A percentile compares a stretch with the other conserved stretches of the same genome.
Conservation (phyloP, 2,888 invertebrate genomes). For the Watsonalla binaria region DNA sequence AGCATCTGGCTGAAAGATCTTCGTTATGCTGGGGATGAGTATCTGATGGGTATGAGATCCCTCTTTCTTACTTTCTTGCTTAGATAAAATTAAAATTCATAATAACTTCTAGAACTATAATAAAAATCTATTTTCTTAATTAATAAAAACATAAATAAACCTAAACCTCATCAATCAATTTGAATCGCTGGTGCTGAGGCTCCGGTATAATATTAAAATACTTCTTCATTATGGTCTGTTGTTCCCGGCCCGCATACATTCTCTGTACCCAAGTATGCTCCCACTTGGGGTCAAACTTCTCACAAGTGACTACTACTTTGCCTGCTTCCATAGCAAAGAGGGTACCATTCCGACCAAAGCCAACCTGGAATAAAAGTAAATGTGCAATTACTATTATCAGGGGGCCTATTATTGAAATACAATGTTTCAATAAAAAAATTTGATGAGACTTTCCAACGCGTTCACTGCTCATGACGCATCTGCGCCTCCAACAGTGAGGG, state of each 20-base stretch:
- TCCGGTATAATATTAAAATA: conserved; percentile 90
- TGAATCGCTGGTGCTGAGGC: conserved; percentile 88
- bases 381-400: too few relatives aligned
- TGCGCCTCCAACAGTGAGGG: too few relatives aligned
- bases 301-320: conserved; percentile 88
- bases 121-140: background rate
- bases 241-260: conserved; percentile 81
- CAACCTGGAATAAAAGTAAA: conserved; percentile 81
- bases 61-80: background rate
- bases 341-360: conserved; percentile 87
- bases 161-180: conserved; percentile 85
- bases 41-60: too few relatives aligned
- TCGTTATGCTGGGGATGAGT: too few relatives aligned
- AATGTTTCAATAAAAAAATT: too few relatives aligned
- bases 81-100: background rate
- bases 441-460: too few relatives aligned
- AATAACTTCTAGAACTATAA: background rate
- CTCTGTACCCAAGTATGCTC: conserved; percentile 85
- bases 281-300: conserved; percentile 88
- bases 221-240: conserved; percentile 87
- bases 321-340: conserved; percentile 90
- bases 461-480: too few relatives aligned
- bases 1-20: too few relatives aligned
- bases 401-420: background rate
- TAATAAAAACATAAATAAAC: conserved; percentile 4